Evolutionary conservation across 2,888 invertebrate genomes (phyloP), one percentile per base, ranked within the genome.

Genomic region (Saturnia pavonia): DNA sequence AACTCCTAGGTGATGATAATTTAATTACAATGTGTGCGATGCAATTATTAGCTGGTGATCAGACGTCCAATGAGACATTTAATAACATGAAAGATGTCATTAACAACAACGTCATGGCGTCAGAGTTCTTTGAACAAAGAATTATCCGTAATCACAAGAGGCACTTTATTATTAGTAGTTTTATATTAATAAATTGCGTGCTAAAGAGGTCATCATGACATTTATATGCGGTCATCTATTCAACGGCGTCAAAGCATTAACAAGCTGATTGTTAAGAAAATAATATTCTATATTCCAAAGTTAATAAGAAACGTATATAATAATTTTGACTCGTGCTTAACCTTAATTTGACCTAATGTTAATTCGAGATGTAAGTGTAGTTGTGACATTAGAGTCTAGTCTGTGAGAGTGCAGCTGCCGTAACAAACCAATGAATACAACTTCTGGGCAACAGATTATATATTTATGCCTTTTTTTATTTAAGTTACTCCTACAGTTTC

Each of bases 161-260:
- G 54, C 19, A 54, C 19, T 57, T 57, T 14, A 25, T 57, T 57
- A 57, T 57, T 57, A 57, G 4, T 25, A 57, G 12, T 25, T 12
- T 4, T 25, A n/a, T 3, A 57, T 54, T 72, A 75, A 76, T 69
- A 74, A 77, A 34, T 4, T n/a, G 6, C 34, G 34, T 34, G 34
- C 6, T 34, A 34, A 77, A 74, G 79, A 74, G 72, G 69, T 75
- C 70, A 73, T 74, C 73, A 72, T 70, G 71, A 68, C 75, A 70
- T 69, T 51, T 65, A 67, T 73, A 76, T 74, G 74, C 74, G 72
- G 75, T 74, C 75, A 74, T 70, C 67, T 71, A 72, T 73, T 72
- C 78, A 76, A 72, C 72, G 74, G 72, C 72, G 75, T 67, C 34
- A 22, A 69, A 48, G 48, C 42, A n/a, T n/a, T n/a, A n/a, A n/a